Conservation (phyloP, 1,140 invertebrate species). For the Schlechtendalia chinensis region DNA sequence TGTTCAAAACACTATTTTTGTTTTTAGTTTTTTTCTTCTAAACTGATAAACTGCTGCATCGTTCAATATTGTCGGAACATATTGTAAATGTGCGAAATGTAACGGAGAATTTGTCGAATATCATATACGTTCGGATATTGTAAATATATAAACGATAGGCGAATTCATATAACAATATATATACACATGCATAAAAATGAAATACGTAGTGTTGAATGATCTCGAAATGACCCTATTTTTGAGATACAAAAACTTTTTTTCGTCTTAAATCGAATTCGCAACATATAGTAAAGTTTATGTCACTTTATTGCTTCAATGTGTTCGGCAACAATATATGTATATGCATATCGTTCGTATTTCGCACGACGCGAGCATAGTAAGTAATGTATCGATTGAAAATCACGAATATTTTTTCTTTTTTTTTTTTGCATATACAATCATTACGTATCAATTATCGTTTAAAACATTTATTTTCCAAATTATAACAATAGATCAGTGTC, state of each 20-base stretch:
- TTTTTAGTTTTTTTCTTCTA: not conserved
- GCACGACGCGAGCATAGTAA: not conserved
- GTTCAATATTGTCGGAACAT: not conserved
- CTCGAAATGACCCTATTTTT: constrained; percentile 7
- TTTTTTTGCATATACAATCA: too few species aligned
- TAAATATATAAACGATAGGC: not conserved
- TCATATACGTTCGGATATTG: constrained; percentile 2
- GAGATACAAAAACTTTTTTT: constrained; percentile 20
- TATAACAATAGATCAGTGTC: too few species aligned
- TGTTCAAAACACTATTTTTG: too few species aligned
- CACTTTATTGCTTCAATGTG: not conserved
- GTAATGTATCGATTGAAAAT: not conserved
- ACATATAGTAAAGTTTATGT: not conserved
- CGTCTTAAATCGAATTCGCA: not conserved
- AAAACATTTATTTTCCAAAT: too few species aligned
- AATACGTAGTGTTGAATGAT: constrained; percentile 3
- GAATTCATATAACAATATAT: not conserved
- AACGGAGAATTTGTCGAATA: not conserved
- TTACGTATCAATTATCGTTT: too few species aligned
- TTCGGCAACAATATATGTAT: too few species aligned
- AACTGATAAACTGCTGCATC: not conserved
- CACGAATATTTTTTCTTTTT: not conserved
- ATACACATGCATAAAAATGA: not conserved
- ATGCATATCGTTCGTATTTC: too few species aligned
- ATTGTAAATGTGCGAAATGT: not conserved